These are phyloP conservation scores for Ibidorhyncha struthersii DNA, from an alignment of 2,113 vertebrate species.

Conservation along the genomic window DNA sequence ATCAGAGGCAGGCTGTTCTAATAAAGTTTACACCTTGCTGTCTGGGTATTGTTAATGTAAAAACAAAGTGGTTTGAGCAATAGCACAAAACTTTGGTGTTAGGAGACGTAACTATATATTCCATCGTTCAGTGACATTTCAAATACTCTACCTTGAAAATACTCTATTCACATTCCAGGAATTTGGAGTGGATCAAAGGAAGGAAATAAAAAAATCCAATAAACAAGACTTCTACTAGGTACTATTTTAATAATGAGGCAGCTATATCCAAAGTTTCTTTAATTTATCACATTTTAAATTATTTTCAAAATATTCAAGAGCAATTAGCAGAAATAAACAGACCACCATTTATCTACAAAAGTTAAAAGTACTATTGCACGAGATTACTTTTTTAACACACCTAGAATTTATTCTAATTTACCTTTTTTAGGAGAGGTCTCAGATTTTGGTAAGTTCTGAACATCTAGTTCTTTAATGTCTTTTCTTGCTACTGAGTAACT, in stretches of 20 bases:
- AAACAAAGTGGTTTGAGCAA: background rate
- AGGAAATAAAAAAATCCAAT: background rate
- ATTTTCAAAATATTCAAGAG: background rate
- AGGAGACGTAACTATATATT: background rate
- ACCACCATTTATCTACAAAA: background rate
- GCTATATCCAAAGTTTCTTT: background rate
- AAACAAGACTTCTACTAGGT: background rate
- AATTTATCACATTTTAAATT: background rate
- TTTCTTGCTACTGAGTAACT: slow-evolving; percentile 89
- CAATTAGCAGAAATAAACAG: background rate
- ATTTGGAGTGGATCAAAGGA: background rate
- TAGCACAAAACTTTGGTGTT: background rate
- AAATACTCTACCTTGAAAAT: background rate
- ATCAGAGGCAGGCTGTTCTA: background rate
- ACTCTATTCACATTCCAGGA: background rate
- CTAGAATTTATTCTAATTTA: slow-evolving; percentile 60
- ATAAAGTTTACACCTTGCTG: background rate
- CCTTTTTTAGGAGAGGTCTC: slow-evolving; percentile 85
- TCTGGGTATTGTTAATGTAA: background rate
- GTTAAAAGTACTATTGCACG: background rate
- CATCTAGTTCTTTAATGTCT: slow-evolving; percentile 83
- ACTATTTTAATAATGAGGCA: background rate
- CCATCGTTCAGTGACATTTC: background rate
- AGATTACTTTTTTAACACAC: background rate
- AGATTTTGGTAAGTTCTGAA: slow-evolving; percentile 76